Base-by-base conservation (phyloP, 2,113 vertebrate species). In the Gadus chalcogrammus region DNA sequence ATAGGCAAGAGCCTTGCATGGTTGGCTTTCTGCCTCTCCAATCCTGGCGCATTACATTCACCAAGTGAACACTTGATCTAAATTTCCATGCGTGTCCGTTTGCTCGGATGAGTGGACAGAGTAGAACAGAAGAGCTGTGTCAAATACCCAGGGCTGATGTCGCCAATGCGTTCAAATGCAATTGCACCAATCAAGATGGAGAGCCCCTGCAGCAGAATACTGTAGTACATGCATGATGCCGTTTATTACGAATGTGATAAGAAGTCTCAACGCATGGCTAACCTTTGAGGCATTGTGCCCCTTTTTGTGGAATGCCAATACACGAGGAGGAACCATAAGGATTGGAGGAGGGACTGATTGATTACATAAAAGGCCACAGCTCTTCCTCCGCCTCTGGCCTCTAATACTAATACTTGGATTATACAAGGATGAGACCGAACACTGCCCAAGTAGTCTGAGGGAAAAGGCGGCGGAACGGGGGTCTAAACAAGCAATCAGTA, bases 91-190 rank as follows among this genome's bases (percentile, higher is more conserved):
- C 69, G 20, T 68, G 70, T 85, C 77, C 69, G 78, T 83, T 69
- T 81, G 80, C 82, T 59, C 52, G 5, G 55, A 72, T 74, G 74
- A 74, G 67, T 27, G 3, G 65, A 71, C 63, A 60, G 73, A 79
- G 80, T 13, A 80, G 70, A 78, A 81, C 7, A 79, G 61, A 78
- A 68, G 67, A 48, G 42, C 42, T 48, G 65, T 18, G 27, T 78
- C 73, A 9, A 78, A 77, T 67, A 78, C 73, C 83, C 79, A 68
- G 58, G 74, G 63, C 72, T 78, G 69, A 82, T 86, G 67, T 84
- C 73, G 75, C 79, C 69, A 87, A 74, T 75, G 82, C 72, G 61
- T 76, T 79, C 74, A 85, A 88, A 88, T 87, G 82, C 86, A 89
- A 87, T 87, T 87, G 79, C 85, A 83, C 80, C 82, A 77, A 75